Evolutionary conservation across 2,113 vertebrate genomes (phyloP).

Genomic region (Oryzias melastigma): DNA sequence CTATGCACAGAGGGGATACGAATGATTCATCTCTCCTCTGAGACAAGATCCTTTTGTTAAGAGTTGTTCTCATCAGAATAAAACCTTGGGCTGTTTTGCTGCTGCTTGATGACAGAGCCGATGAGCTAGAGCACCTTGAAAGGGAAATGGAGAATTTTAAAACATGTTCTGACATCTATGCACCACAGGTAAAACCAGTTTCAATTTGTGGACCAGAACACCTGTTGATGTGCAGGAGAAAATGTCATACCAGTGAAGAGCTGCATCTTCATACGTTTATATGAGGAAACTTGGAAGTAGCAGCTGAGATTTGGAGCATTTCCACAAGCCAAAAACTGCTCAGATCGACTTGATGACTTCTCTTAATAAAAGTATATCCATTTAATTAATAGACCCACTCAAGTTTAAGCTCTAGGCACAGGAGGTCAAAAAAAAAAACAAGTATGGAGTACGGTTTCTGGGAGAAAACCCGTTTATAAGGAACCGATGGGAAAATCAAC

Average conservation of each 20-base stretch:
- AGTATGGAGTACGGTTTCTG: too few species aligned
- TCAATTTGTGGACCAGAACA: slow-evolving; percentile 48
- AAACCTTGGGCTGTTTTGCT: slow-evolving; percentile 7
- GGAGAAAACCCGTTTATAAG: too few species aligned
- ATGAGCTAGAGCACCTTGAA: slow-evolving; percentile 52
- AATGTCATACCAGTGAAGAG: slow-evolving; percentile 29
- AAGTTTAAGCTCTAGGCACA: too few species aligned
- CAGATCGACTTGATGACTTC: too few species aligned
- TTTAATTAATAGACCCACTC: too few species aligned
- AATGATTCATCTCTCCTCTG: slow-evolving; percentile 29
- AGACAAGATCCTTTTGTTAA: slow-evolving; percentile 24
- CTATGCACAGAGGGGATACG: background rate
- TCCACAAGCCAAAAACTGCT: too few species aligned
- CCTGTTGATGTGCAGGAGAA: slow-evolving; percentile 56
- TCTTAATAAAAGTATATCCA: too few species aligned
- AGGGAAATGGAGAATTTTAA: slow-evolving; percentile 27
- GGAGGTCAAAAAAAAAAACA: too few species aligned
- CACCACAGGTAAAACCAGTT: slow-evolving; percentile 26
- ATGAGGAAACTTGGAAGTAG: background rate
- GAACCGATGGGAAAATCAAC: too few species aligned
- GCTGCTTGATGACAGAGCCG: slow-evolving; percentile 21
- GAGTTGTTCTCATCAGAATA: slow-evolving; percentile 28
- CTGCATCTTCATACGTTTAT: background rate
- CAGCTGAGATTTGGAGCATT: background rate
- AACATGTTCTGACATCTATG: slow-evolving; percentile 51